Base-by-base conservation (phyloP, 92 coral and sea anemone species). In the Porites evermanni region DNA sequence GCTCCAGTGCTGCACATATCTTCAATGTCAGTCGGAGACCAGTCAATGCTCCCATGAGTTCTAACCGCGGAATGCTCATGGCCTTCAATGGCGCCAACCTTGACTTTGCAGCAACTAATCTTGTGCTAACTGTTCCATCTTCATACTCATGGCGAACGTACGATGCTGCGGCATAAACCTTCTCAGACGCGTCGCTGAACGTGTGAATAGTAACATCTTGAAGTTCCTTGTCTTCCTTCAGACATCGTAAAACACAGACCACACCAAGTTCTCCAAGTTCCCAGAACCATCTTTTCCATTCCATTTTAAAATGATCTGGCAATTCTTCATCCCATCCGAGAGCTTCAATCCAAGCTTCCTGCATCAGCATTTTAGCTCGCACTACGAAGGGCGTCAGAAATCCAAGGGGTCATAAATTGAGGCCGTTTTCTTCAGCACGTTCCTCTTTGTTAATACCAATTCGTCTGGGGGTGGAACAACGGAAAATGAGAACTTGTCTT, bases 31-130 rank as follows among this genome's bases (percentile, higher is more conserved):
- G 73, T 29, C 93, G 81, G 59, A 82, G 84, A 23, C 93, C 91
- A 32, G 85, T 79, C 63, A 93, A 53, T 26, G 91, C 93, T 77
- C 93, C 91, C 89, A 93, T 87, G 58, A 93, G 88, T 75, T 93
- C 92, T 17, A 93, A 73, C 26, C 8, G 78, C 44, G 60, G 52
- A 76, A 58, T 76, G 10, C 80, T 60, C 80, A 21, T 76, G 80
- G 53, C 54, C 16, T 76, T 76, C 10, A 67, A 70, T 29, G 32
- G 32, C 32, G 32, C 32, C 32, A 29, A 29, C 32, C 32, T 29
- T 32, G 74, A 70, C 54, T 70, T 70, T 74, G 14, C 52, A 19
- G 17, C 68, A 14, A 51, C 78, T 54, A 68, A 64, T 78, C 19
- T 29, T 29, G 75, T 88, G 67, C 66, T 82, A 65, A 32, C 74